phyloP scores from a whole-genome alignment of 2,797 vertebrate species.

The Tamandua tetradactyla region DNA sequence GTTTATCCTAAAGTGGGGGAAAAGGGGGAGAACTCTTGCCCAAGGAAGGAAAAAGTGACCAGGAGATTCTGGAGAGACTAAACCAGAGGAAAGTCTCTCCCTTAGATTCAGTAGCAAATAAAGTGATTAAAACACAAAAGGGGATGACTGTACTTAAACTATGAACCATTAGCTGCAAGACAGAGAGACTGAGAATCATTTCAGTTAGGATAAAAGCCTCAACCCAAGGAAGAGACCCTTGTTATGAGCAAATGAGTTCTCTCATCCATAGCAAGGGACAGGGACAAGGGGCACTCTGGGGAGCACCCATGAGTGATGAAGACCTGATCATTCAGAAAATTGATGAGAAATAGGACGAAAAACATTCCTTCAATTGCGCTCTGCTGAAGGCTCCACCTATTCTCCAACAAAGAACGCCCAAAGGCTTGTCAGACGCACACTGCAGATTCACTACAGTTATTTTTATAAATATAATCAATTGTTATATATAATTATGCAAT shows the following conservation, averaged over 20 bases:
- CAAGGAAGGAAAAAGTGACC: background rate
- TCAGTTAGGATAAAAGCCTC: background rate
- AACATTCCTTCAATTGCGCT: rapidly evolving
- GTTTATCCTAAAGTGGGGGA: background rate
- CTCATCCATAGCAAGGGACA: no score
- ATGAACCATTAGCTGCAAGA: no score
- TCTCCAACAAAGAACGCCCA: background rate
- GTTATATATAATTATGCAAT: background rate
- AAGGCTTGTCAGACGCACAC: background rate
- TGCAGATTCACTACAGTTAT: background rate
- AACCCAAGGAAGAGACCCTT: background rate
- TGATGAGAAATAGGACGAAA: no score
- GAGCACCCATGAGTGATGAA: background rate
- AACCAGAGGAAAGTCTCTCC: background rate
- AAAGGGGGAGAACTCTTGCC: background rate
- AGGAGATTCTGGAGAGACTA: background rate
- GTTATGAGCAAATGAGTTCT: rapidly evolving
- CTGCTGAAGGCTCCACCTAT: background rate
- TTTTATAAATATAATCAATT: background rate
- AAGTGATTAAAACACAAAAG: background rate
- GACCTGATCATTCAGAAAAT: background rate
- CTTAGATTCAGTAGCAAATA: background rate
- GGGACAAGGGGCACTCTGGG: no score
- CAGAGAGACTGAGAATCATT: background rate
- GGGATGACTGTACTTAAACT: background rate